Base-by-base conservation (phyloP, 2,113 vertebrate species). In the Agapornis roseicollis region DNA sequence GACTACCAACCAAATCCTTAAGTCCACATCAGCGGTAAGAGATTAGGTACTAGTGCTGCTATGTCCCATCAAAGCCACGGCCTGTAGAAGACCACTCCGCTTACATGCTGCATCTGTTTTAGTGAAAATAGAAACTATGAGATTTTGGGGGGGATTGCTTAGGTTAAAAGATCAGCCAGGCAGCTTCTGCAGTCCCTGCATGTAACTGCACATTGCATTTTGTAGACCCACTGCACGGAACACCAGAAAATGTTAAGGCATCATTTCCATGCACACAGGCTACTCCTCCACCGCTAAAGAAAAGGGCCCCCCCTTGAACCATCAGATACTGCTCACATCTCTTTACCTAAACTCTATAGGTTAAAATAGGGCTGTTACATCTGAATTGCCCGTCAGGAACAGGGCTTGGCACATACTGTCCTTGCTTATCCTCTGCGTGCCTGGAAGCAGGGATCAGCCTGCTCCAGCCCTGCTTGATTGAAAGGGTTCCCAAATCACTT, bases 351-450 rank as follows among this genome's bases (percentile, higher is more conserved):
- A 49, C 18, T 20, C 12, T 63, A 0, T 5, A 28, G 2, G 3
- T n/a, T 85, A 56, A 84, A 84, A n/a, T 28, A 66, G 20, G 25
- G 33, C 0, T 0, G 15, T 58, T 41, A 55, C 39, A 13, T 28
- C 17, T 64, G 33, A 49, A 55, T 1, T 58, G 28, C 28, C n/a
- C 31, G 8, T 10, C 44, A 56, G 58, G 53, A 94, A 18, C 3
- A 56, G 11, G 7, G 17, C 10, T 37, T 37, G n/a, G 52, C 37
- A 68, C 31, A 44, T 11, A 6, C 29, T 23, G 25, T 28, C 31
- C 9, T 24, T 86, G 68, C 25, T 55, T 11, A 33, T 23, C 19
- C 23, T 49, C 53, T 3, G 4, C 0, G 0, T 35, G 19, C 23
- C 66, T 5, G 3, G 50, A 18, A 55, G 20, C 69, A 41, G 31